phyloP scores from a whole-genome alignment of 2,797 vertebrate species.

The Ceryle rudis region DNA sequence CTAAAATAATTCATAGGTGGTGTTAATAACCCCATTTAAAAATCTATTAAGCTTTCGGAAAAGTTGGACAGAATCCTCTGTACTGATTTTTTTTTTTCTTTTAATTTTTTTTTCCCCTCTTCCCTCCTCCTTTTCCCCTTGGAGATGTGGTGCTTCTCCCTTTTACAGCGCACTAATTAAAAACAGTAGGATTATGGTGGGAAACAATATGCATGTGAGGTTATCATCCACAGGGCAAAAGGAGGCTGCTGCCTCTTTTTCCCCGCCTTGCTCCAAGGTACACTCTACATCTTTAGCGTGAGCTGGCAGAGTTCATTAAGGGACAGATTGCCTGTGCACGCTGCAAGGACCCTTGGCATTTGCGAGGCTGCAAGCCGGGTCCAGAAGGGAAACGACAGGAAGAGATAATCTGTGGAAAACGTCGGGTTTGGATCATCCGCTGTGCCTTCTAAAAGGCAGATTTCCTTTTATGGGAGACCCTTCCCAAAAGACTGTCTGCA shows the following conservation, averaged over 20 bases:
- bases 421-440: neutral
- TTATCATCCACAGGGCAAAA: slow-evolving; percentile 47
- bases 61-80: slow-evolving; percentile 71
- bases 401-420: neutral
- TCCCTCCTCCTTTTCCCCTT: slow-evolving; percentile 52
- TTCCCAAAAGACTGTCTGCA: neutral
- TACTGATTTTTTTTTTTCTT: neutral
- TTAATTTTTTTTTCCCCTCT: neutral
- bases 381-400: slow-evolving; percentile 1
- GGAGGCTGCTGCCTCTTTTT: slow-evolving; percentile 3
- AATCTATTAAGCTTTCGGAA: slow-evolving; percentile 82
- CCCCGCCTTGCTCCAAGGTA: neutral
- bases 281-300: neutral
- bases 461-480: neutral
- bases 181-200: slow-evolving; percentile 69
- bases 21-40: slow-evolving; percentile 97
- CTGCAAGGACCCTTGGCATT: slow-evolving; percentile 18
- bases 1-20: slow-evolving; percentile 98
- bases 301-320: slow-evolving; percentile 30
- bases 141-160: slow-evolving; percentile 50
- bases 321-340: slow-evolving; percentile 37
- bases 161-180: slow-evolving; percentile 66
- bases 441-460: neutral
- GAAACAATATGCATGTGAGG: slow-evolving; percentile 51
- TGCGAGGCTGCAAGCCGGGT: neutral